These are phyloP conservation scores for Hestina assimilis DNA, from an alignment of 1,140 invertebrate species.

Conservation along the genomic window DNA sequence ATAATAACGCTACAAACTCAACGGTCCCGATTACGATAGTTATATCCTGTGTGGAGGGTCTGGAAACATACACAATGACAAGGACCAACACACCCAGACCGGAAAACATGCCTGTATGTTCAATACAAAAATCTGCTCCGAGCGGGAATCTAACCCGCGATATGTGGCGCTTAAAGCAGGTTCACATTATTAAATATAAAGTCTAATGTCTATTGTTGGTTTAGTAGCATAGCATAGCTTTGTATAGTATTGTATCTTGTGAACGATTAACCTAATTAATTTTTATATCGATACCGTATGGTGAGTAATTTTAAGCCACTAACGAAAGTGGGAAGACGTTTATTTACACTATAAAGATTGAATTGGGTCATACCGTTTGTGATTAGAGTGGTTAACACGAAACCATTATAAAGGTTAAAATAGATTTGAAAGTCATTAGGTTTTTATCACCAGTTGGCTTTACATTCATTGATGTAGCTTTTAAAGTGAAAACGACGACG, in stretches of 20 bases:
- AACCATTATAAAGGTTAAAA: conserved; percentile 12
- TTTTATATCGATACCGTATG: conserved; percentile 26
- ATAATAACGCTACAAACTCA: too few species aligned
- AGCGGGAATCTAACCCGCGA: too few species aligned
- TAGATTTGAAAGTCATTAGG: conserved; percentile 13
- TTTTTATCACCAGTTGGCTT: neutral
- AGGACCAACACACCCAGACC: too few species aligned
- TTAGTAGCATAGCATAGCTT: neutral
- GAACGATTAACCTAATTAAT: neutral
- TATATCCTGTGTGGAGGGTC: too few species aligned
- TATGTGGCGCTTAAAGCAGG: too few species aligned
- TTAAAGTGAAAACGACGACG: neutral
- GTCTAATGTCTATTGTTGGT: too few species aligned
- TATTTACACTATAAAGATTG: conserved; percentile 25
- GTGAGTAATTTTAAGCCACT: conserved; percentile 18
- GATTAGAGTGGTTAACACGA: conserved; percentile 21
- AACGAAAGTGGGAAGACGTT: conserved; percentile 26
- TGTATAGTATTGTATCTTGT: neutral
- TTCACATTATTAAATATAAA: too few species aligned
- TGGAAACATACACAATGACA: too few species aligned
- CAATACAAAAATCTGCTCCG: too few species aligned
- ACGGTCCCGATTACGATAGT: too few species aligned
- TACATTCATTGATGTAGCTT: conserved; percentile 8
- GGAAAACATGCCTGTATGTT: too few species aligned
- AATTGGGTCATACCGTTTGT: conserved; percentile 25